Percentiles rank a stretch among this genome's conserved stretches.
phyloP scores from a whole-genome alignment of 2,888 invertebrate genomes.

The Drosophila macrospina region DNA sequence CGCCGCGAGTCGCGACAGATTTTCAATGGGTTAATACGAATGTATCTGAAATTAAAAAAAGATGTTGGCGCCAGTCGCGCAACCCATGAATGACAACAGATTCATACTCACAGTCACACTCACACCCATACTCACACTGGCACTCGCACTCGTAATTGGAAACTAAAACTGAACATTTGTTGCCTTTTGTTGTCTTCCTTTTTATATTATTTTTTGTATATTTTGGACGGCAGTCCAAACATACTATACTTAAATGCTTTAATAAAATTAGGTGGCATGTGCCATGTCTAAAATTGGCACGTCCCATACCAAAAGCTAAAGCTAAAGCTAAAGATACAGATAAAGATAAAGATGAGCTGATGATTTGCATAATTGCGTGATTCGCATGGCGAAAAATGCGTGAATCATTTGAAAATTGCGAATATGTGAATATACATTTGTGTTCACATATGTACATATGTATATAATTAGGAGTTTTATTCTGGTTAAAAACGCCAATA shows the following conservation, averaged over 20 bases:
- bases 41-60: slow-evolving; percentile 56
- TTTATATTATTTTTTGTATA: background rate
- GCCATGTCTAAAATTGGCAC: slow-evolving; percentile 57
- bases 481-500: slow-evolving; percentile 8
- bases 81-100: slow-evolving; percentile 38
- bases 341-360: slow-evolving; percentile 43
- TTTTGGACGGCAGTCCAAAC: slow-evolving; percentile 6
- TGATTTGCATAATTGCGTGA: slow-evolving; percentile 79
- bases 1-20: slow-evolving; percentile 54
- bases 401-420: slow-evolving; percentile 56
- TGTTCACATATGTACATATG: slow-evolving; percentile 6
- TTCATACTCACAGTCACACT: slow-evolving; percentile 6
- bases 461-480: slow-evolving; percentile 9
- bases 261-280: slow-evolving; percentile 42
- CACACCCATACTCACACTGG: slow-evolving; percentile 2
- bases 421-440: slow-evolving; percentile 7
- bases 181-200: slow-evolving; percentile 4
- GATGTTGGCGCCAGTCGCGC: slow-evolving; percentile 62
- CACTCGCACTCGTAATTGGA: slow-evolving; percentile 53
- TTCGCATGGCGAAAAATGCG: slow-evolving; percentile 63
- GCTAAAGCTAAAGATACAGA: slow-evolving; percentile 6
- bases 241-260: slow-evolving; percentile 14
- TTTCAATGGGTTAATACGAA: slow-evolving; percentile 52
- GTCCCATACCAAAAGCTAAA: slow-evolving; percentile 40
- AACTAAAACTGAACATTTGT: slow-evolving; percentile 53